Base-by-base conservation (phyloP, 2,888 invertebrate species). In the Mythimna pallens region DNA sequence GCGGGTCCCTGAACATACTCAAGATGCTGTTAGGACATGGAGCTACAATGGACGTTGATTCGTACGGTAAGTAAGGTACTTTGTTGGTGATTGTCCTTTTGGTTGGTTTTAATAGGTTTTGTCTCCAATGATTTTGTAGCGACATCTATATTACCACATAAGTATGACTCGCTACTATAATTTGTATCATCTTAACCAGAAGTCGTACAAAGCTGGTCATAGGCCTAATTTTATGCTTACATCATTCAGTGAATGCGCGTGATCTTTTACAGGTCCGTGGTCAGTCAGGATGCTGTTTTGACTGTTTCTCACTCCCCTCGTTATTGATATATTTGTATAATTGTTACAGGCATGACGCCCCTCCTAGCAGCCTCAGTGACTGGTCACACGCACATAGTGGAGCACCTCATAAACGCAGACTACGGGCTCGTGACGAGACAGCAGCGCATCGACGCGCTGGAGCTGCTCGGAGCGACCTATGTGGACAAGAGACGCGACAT, bases 401-500 rank as follows among this genome's bases (percentile, higher is more conserved):
- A 99, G 94, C 99, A 98, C 95, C 97, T 99, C 81, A 98, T 99
- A 85, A 97, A 97, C 85, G 94, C 97, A 80, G 97, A 98, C 55
- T 97, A 98, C 83, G 98, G 98, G 6, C 97, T 97, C 61, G 98
- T 99, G 55, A 97, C 97, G 80, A 96, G 98, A 77, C 97, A 97
- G 88, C 98, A 98, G 90, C 97, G 98, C 85, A 98, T 99, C 80
- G 98, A 99, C 92, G 99, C 99, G 20, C 93, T 99, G 77, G 99
- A 99, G 93, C 96, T 99, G 62, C 96, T 99, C 59, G 99, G 99
- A 7, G 99, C 99, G 4, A 99, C 99, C 0, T 99, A 98, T 93
- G 99, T 99, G n/a, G 99, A 99, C 94, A 99, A 99, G 92, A 98
- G 99, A 92, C 97, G 99, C 86, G 99, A 99, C 93, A 99, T 99